These are phyloP conservation scores for Callocephalon fimbriatum DNA, from an alignment of 2,113 vertebrate species.

Conservation along the genomic window DNA sequence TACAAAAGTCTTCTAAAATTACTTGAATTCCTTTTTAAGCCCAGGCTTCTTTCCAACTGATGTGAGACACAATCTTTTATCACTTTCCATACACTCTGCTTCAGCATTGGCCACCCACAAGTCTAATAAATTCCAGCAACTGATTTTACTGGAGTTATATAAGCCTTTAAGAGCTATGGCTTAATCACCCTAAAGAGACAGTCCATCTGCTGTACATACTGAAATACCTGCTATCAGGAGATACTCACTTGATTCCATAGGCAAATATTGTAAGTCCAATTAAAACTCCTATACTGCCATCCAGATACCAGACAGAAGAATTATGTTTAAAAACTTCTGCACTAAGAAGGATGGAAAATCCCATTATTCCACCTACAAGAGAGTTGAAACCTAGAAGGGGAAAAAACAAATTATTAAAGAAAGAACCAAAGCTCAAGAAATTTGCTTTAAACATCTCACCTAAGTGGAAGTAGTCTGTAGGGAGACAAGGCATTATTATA, in stretches of 20 bases:
- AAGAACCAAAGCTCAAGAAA: background rate
- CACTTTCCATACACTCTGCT: background rate
- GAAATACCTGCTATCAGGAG: background rate
- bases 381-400: constrained; percentile 91
- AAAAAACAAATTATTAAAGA: background rate
- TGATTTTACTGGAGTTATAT: background rate
- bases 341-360: constrained; percentile 96
- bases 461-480: background rate
- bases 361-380: constrained; percentile 93
- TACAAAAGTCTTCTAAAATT: background rate
- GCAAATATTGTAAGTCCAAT: constrained; percentile 95
- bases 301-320: constrained; percentile 91
- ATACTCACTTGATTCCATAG: constrained; percentile 94
- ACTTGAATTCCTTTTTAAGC: background rate
- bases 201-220: background rate
- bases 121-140: background rate
- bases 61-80: background rate
- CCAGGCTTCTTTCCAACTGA: background rate
- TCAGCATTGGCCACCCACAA: background rate
- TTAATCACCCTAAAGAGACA: background rate
- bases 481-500: background rate
- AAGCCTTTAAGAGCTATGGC: background rate
- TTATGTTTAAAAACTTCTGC: constrained; percentile 94
- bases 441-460: background rate
- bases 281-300: constrained; percentile 91